Percentiles rank a stretch among this genome's conserved stretches.
These are phyloP conservation scores for Bungarus multicinctus DNA, from an alignment of 2,113 vertebrate species.

Conservation along the genomic window DNA sequence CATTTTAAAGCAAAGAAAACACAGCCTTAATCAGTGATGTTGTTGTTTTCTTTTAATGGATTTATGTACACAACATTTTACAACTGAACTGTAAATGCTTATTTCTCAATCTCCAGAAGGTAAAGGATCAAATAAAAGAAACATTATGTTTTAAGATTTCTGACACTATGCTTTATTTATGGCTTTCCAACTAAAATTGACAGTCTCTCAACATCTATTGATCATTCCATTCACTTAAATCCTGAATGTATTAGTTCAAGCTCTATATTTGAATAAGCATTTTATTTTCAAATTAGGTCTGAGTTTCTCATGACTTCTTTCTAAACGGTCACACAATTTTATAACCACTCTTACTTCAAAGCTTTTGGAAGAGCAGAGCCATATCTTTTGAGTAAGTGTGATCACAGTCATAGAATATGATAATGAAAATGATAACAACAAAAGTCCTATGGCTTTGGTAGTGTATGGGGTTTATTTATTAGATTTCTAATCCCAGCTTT, in stretches of 20 bases:
- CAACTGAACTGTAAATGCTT: slow-evolving; percentile 24
- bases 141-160: background rate
- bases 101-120: background rate
- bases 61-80: slow-evolving; percentile 3
- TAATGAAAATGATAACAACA: background rate
- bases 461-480: background rate
- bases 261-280: background rate
- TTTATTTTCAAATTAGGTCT: background rate
- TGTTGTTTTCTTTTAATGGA: slow-evolving; percentile 12
- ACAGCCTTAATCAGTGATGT: background rate
- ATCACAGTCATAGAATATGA: background rate
- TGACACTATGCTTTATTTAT: background rate
- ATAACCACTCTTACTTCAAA: background rate
- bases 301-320: background rate
- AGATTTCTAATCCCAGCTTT: background rate
- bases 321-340: background rate
- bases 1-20: slow-evolving; percentile 20
- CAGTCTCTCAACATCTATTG: background rate
- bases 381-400: background rate
- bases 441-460: background rate
- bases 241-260: background rate
- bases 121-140: background rate
- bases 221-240: background rate
- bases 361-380: background rate
- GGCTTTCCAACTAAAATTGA: background rate